phyloP scores from a whole-genome alignment of 2,888 invertebrate genomes.

The Morpho achilles region DNA sequence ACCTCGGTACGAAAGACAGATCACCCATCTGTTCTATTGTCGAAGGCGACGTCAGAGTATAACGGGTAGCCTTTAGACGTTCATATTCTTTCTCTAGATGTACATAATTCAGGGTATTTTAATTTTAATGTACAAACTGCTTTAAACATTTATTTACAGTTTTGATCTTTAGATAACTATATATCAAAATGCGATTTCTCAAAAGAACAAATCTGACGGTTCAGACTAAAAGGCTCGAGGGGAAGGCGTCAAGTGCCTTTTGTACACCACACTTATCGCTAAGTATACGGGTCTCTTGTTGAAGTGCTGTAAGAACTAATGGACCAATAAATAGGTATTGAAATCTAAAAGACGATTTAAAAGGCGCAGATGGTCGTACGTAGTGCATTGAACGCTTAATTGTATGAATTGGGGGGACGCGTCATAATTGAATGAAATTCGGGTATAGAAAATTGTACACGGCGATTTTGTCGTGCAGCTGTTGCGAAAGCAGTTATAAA shows the following conservation, averaged over 20 bases:
- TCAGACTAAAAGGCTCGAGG: conserved; percentile 22
- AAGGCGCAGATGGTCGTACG: conserved; percentile 11
- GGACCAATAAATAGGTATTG: conserved; percentile 18
- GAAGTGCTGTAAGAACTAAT: conserved; percentile 20
- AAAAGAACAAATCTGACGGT: conserved; percentile 14
- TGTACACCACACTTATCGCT: conserved; percentile 18
- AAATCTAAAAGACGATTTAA: conserved; percentile 12
- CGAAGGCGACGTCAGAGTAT: no score
- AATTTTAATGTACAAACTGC: neutral
- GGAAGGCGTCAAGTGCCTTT: conserved; percentile 23
- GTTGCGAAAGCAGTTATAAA: no score
- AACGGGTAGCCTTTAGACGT: no score
- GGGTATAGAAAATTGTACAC: neutral
- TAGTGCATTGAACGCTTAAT: conserved; percentile 15
- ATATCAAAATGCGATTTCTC: conserved; percentile 7
- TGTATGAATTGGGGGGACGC: conserved; percentile 12
- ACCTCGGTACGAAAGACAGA: no score
- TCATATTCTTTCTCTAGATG: conserved; percentile 14
- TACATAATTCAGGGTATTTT: neutral
- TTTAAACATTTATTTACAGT: no score
- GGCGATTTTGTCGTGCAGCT: no score
- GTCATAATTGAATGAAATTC: conserved; percentile 14
- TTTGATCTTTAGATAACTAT: neutral
- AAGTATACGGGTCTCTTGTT: conserved; percentile 20
- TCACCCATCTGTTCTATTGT: no score